Evolutionary conservation across 2,113 vertebrate genomes (phyloP).

Genomic region (Lucifuga dentata): DNA sequence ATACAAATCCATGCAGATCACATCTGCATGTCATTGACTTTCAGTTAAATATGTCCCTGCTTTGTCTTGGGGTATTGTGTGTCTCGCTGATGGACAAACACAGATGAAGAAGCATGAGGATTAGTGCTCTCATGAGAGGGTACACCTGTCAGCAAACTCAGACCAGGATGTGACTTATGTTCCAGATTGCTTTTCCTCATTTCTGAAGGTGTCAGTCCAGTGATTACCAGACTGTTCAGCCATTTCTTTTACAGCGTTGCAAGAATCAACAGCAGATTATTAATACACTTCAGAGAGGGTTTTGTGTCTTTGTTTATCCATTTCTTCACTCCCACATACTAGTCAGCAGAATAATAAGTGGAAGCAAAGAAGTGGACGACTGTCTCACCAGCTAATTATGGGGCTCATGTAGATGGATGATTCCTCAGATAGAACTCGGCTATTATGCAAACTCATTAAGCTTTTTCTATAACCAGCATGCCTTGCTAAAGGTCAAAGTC

Average conservation of each 20-base stretch:
- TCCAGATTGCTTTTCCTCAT: constrained; percentile 60
- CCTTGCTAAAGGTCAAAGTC: constrained; percentile 78
- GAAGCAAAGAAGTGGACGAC: constrained; percentile 66
- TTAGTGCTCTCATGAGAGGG: constrained; percentile 59
- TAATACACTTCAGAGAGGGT: constrained; percentile 60
- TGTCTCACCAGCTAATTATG: constrained; percentile 79
- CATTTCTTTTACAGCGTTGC: constrained; percentile 42
- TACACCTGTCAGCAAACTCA: constrained; percentile 71
- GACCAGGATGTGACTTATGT: constrained; percentile 68
- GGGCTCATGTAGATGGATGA: constrained; percentile 77
- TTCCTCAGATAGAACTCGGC: constrained; percentile 73
- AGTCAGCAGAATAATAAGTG: constrained; percentile 76
- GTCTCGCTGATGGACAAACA: constrained; percentile 55
- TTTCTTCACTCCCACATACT: constrained; percentile 64
- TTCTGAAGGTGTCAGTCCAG: constrained; percentile 58
- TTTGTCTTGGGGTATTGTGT: constrained; percentile 42
- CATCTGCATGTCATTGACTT: constrained; percentile 69
- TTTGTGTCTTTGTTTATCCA: constrained; percentile 70
- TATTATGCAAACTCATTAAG: constrained; percentile 82
- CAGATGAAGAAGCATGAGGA: constrained; percentile 57
- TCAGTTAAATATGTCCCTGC: constrained; percentile 52
- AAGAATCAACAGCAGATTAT: constrained; percentile 66
- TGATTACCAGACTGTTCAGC: constrained; percentile 56
- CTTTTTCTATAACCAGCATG: constrained; percentile 63
- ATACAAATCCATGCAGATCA: constrained; percentile 66